Evolutionary conservation across 2,888 invertebrate genomes (phyloP).

Genomic region (Leptura quadrifasciata): DNA sequence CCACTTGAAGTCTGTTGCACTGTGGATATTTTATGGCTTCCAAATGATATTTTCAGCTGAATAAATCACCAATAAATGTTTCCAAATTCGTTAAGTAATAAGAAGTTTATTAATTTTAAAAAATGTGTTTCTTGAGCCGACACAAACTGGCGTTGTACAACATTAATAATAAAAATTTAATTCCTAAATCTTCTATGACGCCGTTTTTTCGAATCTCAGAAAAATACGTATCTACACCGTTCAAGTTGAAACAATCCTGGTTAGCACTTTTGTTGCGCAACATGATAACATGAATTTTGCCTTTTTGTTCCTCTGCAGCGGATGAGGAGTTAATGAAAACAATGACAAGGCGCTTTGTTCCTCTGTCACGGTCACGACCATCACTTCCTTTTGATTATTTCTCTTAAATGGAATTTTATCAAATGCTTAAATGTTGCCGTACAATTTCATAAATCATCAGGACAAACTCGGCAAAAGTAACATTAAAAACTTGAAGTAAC

Average conservation of each 20-base stretch:
- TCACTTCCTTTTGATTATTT: constrained; percentile 43
- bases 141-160: neutral
- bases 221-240: neutral
- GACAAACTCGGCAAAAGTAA: constrained; percentile 2
- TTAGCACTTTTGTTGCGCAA: constrained; percentile 30
- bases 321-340: constrained; percentile 37
- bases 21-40: too few species aligned
- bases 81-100: too few species aligned
- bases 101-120: too few species aligned
- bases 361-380: constrained; percentile 41
- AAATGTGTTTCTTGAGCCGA: too few species aligned
- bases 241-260: neutral
- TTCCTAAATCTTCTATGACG: neutral
- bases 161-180: neutral
- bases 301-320: constrained; percentile 25
- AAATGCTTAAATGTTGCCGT: constrained; percentile 14
- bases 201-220: neutral
- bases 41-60: too few species aligned
- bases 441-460: constrained; percentile 17
- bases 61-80: too few species aligned
- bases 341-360: constrained; percentile 44
- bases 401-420: constrained; percentile 36
- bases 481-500: constrained; percentile 6
- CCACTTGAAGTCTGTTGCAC: too few species aligned
- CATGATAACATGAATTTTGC: constrained; percentile 17